Conservation (phyloP, 2,113 vertebrate species). For the Eurypyga helias region DNA sequence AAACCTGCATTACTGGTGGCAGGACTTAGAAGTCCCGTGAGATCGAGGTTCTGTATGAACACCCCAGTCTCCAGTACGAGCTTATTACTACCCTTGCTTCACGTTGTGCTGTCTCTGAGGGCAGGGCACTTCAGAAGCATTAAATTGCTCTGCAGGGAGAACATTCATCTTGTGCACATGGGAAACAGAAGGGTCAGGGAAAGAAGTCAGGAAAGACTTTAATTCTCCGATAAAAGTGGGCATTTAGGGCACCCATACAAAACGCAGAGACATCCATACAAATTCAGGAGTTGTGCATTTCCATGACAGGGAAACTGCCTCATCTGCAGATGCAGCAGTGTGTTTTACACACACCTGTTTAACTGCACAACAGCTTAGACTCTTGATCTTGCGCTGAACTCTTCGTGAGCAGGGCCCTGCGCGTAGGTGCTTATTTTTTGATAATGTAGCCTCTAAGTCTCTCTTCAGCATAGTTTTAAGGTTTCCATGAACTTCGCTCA, state of each 20-base stretch:
- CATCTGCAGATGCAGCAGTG: not conserved
- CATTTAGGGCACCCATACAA: not conserved
- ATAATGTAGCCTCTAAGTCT: constrained; percentile 35
- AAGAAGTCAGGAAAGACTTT: not conserved
- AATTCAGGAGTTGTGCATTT: not conserved
- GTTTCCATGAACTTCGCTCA: constrained; percentile 75
- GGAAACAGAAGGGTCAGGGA: not conserved
- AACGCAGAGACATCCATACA: not conserved
- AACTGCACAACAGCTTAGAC: not conserved
- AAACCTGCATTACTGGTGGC: not conserved
- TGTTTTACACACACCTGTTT: constrained; percentile 30
- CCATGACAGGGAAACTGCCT: not conserved
- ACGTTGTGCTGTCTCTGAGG: not conserved
- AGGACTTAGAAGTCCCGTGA: not conserved
- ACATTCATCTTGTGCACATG: not conserved
- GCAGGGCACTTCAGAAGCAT: not conserved
- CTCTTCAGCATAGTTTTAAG: constrained; percentile 15
- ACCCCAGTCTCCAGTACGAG: not conserved
- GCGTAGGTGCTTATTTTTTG: constrained; percentile 41
- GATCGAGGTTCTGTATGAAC: not conserved
- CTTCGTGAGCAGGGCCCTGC: constrained; percentile 16
- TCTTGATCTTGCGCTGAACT: constrained; percentile 24
- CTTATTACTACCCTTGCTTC: not conserved
- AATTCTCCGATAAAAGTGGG: not conserved
- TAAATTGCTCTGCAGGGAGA: not conserved